A percentile compares a stretch with the other conserved stretches of the same genome.
Conservation (phyloP, 2,113 vertebrate species). For the Benitochromis conjunctus region DNA sequence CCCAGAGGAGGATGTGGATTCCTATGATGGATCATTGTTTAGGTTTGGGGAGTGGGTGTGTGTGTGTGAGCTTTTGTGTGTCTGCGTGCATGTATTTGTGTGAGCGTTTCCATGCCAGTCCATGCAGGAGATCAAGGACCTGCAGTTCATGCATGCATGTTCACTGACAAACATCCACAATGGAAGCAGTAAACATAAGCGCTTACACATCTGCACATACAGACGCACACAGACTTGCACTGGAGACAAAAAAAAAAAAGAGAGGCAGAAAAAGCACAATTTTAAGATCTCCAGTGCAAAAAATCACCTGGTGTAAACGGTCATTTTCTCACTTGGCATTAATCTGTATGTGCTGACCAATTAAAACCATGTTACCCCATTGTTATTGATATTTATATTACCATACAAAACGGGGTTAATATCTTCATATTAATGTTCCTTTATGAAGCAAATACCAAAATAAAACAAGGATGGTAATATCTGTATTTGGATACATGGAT, state of each 20-base stretch:
- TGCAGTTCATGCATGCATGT: constrained; percentile 1
- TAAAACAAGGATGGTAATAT: not conserved
- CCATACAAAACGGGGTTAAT: not conserved
- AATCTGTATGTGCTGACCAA: not conserved
- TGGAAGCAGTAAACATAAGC: constrained; percentile 7
- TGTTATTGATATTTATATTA: not conserved
- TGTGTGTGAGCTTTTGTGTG: constrained; percentile 31
- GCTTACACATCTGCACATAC: not conserved
- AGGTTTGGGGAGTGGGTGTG: constrained; percentile 51
- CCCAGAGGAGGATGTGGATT: constrained; percentile 72
- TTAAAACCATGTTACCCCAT: not conserved
- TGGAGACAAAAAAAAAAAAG: not conserved
- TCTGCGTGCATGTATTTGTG: not conserved
- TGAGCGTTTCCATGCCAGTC: constrained; percentile 34
- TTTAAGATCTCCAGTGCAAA: not conserved
- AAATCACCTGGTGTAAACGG: not conserved
- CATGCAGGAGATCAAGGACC: constrained; percentile 26
- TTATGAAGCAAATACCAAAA: not conserved
- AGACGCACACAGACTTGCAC: not conserved
- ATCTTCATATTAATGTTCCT: not conserved
- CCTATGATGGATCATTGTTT: constrained; percentile 73
- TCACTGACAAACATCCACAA: constrained; percentile 34
- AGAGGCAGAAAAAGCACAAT: not conserved
- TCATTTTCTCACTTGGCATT: not conserved
- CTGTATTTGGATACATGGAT: not conserved